These are phyloP conservation scores for Nesidiocoris tenuis DNA, from an alignment of 2,888 invertebrate genomes.

Conservation along the genomic window DNA sequence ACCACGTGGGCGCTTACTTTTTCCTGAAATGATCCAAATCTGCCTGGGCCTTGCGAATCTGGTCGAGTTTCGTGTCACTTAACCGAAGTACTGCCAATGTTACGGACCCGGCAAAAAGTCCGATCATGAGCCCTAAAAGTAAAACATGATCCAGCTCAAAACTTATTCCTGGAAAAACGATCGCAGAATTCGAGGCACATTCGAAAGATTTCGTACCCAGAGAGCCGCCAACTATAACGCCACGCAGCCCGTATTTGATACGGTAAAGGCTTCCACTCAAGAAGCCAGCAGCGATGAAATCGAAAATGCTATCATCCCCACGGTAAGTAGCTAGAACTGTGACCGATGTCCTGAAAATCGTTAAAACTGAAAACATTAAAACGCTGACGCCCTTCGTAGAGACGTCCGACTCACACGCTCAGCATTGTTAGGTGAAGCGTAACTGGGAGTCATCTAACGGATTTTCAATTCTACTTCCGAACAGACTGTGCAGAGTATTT, in stretches of 20 bases:
- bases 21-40: conserved; percentile 14
- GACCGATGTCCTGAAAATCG: conserved; percentile 63
- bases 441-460: no score
- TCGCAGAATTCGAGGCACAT: neutral
- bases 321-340: conserved; percentile 67
- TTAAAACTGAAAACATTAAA: conserved; percentile 6
- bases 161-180: no score
- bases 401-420: no score
- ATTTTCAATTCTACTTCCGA: no score
- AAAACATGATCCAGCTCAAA: neutral
- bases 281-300: conserved; percentile 67
- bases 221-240: conserved; percentile 65
- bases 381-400: no score
- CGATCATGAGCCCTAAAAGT: conserved; percentile 42
- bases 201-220: conserved; percentile 58
- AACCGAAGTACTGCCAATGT: conserved; percentile 33
- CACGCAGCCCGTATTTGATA: conserved; percentile 66
- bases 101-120: conserved; percentile 43
- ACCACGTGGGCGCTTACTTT: no score
- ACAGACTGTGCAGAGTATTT: no score
- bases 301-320: conserved; percentile 65
- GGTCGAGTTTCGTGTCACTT: conserved; percentile 38
- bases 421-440: no score
- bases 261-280: conserved; percentile 69
- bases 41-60: conserved; percentile 36